Percentiles rank a stretch among this genome's conserved stretches.
phyloP scores from a whole-genome alignment of 2,888 invertebrate species.

The Eristalinus sepulchralis region DNA sequence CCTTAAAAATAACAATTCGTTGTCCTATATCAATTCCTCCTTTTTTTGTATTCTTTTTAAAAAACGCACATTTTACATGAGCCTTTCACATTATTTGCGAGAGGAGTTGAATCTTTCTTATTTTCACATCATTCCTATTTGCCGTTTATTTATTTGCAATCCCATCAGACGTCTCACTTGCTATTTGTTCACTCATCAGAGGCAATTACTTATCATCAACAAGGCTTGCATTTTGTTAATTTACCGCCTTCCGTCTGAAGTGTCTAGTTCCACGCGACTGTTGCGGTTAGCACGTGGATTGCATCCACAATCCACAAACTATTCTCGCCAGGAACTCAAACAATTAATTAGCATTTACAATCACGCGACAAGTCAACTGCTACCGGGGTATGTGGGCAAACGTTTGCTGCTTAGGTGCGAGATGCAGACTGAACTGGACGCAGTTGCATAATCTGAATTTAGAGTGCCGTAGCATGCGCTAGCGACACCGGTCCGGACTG shows the following conservation, averaged over 20 bases:
- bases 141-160: not conserved
- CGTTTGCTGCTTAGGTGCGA: not conserved
- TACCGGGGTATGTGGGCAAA: not conserved
- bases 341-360: not conserved
- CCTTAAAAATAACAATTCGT: too few relatives aligned
- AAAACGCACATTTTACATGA: too few relatives aligned
- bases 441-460: not conserved
- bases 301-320: not conserved
- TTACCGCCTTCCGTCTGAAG: not conserved
- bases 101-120: too few relatives aligned
- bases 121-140: not conserved
- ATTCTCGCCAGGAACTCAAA: not conserved
- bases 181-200: not conserved
- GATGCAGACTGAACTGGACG: not conserved
- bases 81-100: too few relatives aligned
- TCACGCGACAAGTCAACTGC: not conserved
- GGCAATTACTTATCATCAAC: not conserved
- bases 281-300: not conserved
- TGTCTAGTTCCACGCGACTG: not conserved
- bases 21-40: too few relatives aligned
- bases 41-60: too few relatives aligned
- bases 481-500: too few relatives aligned
- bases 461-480: not conserved
- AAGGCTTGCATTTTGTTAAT: not conserved
- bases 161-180: not conserved